Base-by-base conservation (phyloP, 2,797 vertebrate genomes). In the Limnodromus scolopaceus region DNA sequence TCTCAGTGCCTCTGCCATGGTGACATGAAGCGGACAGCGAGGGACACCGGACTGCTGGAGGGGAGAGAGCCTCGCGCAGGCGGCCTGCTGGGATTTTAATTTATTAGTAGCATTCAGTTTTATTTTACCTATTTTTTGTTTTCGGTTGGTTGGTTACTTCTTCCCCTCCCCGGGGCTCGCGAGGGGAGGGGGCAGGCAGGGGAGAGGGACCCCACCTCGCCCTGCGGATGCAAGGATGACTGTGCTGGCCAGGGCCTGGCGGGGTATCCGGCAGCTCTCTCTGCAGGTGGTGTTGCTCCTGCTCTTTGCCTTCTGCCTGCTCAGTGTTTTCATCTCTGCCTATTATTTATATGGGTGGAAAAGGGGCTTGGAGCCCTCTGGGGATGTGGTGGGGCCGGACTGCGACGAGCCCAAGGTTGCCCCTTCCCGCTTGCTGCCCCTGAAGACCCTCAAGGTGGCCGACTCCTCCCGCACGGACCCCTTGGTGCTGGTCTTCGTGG, bases 261-360 rank as follows among this genome's bases (percentile, higher is more conserved):
- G 99, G 98, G 98, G 99, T 97, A 98, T 99, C 98, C 99, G 99
- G 98, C 99, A 99, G 96, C 98, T 99, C 96, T 99, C 99, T 96
- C 98, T 99, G 13, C 99, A 99, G 98, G 99, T 99, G 75, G 99
- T 99, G 97, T 98, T 99, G 75, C 98, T 99, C 94, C 98, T 99
- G 93, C 99, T 99, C 86, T 99, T 99, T 48, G 97, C 98, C 93
- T 99, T 99, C 97, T 99, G 99, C 98, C 98, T 99, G 84, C 98
- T 99, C 98, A 99, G 99, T 90, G 99, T 99, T 93, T 99, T 99
- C 60, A 96, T 99, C 98, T 99, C 99, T 0, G 99, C 99, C 27
- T 99, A 99, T 98, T 99, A 99, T 98, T 99, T 99, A 39, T 99
- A 99, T 98, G 99, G 99, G 95, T 99, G 99, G 98, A 99, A 99